Percentiles rank a stretch among this genome's conserved stretches.
phyloP scores from a whole-genome alignment of 1,140 invertebrate species.

The Procambarus virginalis region DNA sequence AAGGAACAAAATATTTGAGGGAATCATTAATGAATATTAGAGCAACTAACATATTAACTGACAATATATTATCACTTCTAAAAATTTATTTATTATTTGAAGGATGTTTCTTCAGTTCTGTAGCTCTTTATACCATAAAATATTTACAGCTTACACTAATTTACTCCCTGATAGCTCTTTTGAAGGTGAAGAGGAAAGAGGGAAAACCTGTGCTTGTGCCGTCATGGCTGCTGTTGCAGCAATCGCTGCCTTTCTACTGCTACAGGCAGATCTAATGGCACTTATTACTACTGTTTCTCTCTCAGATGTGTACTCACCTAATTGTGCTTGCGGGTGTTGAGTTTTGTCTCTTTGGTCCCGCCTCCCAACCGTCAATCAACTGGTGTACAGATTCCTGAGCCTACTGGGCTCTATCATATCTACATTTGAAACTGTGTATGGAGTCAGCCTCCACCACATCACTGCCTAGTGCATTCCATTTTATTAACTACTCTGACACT shows the following conservation, averaged over 20 bases:
- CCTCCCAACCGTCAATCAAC: too few species aligned
- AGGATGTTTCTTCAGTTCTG: neutral
- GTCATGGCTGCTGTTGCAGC: neutral
- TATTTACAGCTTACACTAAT: neutral
- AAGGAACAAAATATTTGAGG: neutral
- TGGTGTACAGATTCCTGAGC: too few species aligned
- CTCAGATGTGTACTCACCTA: too few species aligned
- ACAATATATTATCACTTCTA: neutral
- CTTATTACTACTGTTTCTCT: neutral
- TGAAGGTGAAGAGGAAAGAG: neutral
- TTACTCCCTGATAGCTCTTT: neutral
- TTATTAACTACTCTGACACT: too few species aligned
- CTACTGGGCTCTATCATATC: too few species aligned
- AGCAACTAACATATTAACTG: neutral
- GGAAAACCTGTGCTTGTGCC: neutral
- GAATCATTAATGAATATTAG: neutral
- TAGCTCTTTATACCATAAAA: neutral
- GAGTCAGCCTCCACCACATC: too few species aligned
- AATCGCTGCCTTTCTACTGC: constrained; percentile 15
- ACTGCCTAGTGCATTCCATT: too few species aligned
- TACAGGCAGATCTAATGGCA: neutral
- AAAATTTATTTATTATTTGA: neutral
- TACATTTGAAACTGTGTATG: too few species aligned
- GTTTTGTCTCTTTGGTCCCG: too few species aligned
- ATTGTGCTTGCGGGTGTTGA: too few species aligned